Conservation (phyloP, 1,140 invertebrate genomes). For the Panagrolaimus sp. region DNA sequence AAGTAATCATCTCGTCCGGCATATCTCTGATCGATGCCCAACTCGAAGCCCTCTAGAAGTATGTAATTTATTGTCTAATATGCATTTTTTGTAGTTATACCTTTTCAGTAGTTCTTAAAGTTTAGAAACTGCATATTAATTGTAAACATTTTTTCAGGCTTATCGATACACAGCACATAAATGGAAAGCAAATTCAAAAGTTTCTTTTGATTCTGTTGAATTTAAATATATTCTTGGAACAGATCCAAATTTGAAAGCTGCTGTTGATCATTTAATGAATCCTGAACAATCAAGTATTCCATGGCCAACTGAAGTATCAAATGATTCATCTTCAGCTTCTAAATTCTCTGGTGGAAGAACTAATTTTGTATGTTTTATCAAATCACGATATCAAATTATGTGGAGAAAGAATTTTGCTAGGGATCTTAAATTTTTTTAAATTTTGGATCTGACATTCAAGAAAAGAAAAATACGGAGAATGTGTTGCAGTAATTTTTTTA, state of each 20-base stretch:
- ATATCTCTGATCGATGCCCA: slow-evolving; percentile 31
- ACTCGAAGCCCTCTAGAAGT: slow-evolving; percentile 42
- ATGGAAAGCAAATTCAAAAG: slow-evolving; percentile 27
- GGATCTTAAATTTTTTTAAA: no score
- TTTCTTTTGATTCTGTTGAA: slow-evolving; percentile 45
- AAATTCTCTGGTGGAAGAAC: neutral
- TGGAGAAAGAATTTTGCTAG: no score
- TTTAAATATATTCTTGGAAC: slow-evolving; percentile 48
- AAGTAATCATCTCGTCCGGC: slow-evolving; percentile 39
- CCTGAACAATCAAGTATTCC: slow-evolving; percentile 11
- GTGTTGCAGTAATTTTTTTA: no score
- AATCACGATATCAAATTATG: no score
- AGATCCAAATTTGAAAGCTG: slow-evolving; percentile 41
- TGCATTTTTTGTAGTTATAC: no score
- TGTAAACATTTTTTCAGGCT: slow-evolving; percentile 22
- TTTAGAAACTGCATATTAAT: no score
- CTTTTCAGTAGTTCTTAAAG: no score
- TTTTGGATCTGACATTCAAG: no score
- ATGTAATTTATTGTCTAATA: neutral
- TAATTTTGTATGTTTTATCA: slow-evolving; percentile 13
- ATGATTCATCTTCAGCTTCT: neutral
- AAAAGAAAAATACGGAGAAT: no score
- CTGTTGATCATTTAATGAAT: slow-evolving; percentile 29
- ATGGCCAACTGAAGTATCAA: neutral
- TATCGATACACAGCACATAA: slow-evolving; percentile 30